These are phyloP conservation scores for Noctua janthina DNA, from an alignment of 2,888 invertebrate species.

Conservation along the genomic window DNA sequence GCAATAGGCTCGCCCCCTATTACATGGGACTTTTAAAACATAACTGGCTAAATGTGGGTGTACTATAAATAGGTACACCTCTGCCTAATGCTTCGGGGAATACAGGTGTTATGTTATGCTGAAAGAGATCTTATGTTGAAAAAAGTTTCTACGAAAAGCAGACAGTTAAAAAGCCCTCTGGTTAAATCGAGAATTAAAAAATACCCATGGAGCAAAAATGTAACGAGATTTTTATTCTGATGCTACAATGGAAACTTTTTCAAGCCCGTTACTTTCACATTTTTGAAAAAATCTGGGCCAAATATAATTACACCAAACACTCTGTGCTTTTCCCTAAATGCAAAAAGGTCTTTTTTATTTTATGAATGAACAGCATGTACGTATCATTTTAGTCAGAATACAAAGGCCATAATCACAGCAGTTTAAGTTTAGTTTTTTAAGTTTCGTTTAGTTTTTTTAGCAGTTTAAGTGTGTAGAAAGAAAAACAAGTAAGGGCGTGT, in stretches of 20 bases:
- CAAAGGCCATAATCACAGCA: background rate
- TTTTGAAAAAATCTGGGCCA: constrained; percentile 26
- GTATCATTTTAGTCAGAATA: background rate
- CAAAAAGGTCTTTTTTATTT: background rate
- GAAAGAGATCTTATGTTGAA: background rate
- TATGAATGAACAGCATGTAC: background rate
- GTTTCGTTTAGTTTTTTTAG: too few species aligned
- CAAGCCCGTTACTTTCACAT: background rate
- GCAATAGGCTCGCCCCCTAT: too few species aligned
- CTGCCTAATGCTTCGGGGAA: too few species aligned
- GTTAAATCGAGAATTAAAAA: constrained; percentile 2
- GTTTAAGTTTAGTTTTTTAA: background rate
- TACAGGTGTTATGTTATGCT: too few species aligned
- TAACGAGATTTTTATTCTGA: constrained; percentile 15
- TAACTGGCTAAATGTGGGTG: too few species aligned
- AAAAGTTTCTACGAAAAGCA: background rate
- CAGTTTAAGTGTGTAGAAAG: too few species aligned
- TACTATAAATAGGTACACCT: too few species aligned
- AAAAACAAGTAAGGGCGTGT: too few species aligned
- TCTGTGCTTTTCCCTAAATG: constrained; percentile 1
- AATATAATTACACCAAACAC: constrained; percentile 21
- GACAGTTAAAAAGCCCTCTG: background rate
- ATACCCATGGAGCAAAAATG: background rate
- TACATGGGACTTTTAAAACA: too few species aligned
- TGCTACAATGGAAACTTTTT: constrained; percentile 3